Evolutionary conservation across 1,140 invertebrate genomes (phyloP), one percentile per base, ranked within the genome.

Genomic region (Panagrolaimus sp.): DNA sequence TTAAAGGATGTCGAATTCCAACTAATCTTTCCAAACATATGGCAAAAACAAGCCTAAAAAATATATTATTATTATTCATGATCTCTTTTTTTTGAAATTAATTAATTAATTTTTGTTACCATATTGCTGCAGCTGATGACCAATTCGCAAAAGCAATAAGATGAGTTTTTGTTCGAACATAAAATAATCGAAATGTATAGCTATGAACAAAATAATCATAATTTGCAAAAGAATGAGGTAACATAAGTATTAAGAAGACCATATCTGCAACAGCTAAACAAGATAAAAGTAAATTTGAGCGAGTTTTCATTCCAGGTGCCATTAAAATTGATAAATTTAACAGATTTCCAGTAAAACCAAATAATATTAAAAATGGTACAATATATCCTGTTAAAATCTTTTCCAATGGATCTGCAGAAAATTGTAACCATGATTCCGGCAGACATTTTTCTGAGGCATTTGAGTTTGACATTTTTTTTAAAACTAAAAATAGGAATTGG

Each of bases 1-100:
- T 66, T 20, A 69, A n/a, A 11, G 67, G 67, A 66, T 69, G 66
- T 57, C 65, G 64, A 46, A 70, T 70, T 48, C 68, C 68, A 43
- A 70, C 46, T 13, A 70, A 43, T 11, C 68, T 68, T 31, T 70
- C 68, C 2, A 70, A 38, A 43, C 68, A 70, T 20, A 70, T 67
- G 16, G 68, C 51, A 11, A 70, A 31, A 42, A 62, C 51, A 13
- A 70, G 67, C 67, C 67, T 68, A 64, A 67, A 66, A 68, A 20
- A 27, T 65, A 7, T 42, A 9, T 1, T 2, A 9, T 25, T 16
- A 7, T 38, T 38, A 38, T 38, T 38, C 7, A 38, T 38, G 31
- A 38, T 38, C 31, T 38, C 31, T n/a, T n/a, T n/a, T n/a, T n/a
- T n/a, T n/a, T n/a, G n/a, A n/a, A 38, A 38, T 4, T 4, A 38